Evolutionary conservation across 1,140 invertebrate genomes (phyloP), one percentile per base, ranked within the genome.

Genomic region (Liolophura sinensis): DNA sequence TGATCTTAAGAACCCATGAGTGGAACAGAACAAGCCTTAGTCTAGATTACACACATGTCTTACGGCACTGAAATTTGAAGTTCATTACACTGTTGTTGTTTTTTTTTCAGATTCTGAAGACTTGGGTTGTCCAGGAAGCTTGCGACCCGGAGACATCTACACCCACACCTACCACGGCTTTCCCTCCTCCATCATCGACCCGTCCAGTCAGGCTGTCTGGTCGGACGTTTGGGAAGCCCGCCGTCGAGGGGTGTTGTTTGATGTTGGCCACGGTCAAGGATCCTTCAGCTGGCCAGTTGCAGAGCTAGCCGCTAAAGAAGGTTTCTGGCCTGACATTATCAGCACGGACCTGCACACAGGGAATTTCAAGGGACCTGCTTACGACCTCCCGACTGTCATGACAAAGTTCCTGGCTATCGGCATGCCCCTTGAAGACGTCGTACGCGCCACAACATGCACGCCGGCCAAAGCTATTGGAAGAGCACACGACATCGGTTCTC

Each of bases 181-280:
- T 31, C 24, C 24, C 9, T 67, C 63, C 9, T 63, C 64, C 24
- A 78, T 80, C 12, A 52, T 82, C 0, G 72, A 80, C 58, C n/a
- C 25, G 0, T 24, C 48, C 12, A 74, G 71, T 0, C 60, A 57
- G 12, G 57, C 46, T 12, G 64, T 80, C 31, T 49, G 64, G n/a
- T 57, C 48, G 22, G 69, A 75, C 31, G 74, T 79, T 25, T 58
- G 71, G 20, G 70, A 78, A 9, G 80, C 80, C 47, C 74, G 61
- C 52, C 62, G 66, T 49, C 68, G 74, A 55, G 78, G 78, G 16
- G 76, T 82, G 15, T 24, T 78, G 1, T 80, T 79, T 70, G 80
- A 82, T 59, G 67, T 78, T 22, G 80, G 80, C 0, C 80, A 82
- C 60, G 80, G 80, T 15, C 69, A 72, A 48, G 78, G 79, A 14